Evolutionary conservation across 2,797 vertebrate species (phyloP).

Genomic region (Pitangus sulphuratus): DNA sequence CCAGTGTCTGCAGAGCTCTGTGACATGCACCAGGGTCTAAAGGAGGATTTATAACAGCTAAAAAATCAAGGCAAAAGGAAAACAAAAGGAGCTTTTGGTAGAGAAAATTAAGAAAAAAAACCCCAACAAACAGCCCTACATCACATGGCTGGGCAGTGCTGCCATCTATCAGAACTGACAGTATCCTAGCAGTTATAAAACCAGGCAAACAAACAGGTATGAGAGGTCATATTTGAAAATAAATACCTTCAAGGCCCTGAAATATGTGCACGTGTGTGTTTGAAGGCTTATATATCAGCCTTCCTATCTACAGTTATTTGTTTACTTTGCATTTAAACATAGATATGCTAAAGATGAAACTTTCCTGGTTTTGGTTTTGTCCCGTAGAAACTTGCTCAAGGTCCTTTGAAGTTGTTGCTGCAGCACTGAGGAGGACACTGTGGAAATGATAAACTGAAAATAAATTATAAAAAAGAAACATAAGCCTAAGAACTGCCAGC

Average conservation of each 20-base stretch:
- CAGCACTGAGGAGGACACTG: background rate
- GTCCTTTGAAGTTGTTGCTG: background rate
- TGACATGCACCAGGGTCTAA: background rate
- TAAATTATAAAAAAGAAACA: background rate
- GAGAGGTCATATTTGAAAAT: background rate
- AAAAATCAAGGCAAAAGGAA: background rate
- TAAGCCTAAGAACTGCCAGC: background rate
- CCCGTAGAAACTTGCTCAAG: background rate
- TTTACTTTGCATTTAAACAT: background rate
- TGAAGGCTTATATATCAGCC: background rate
- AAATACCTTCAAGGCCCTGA: background rate
- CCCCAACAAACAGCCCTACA: too few relatives aligned
- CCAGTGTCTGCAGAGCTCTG: background rate
- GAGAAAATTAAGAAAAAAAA: background rate
- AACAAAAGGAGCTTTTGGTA: background rate
- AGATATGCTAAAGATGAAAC: background rate
- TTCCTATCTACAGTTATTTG: background rate
- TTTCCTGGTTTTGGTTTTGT: background rate
- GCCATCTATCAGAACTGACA: background rate
- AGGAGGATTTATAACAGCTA: background rate
- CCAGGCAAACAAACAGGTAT: background rate
- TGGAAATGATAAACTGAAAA: background rate
- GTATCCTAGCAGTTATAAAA: background rate
- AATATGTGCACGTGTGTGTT: fast-evolving
- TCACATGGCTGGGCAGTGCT: background rate